Base-by-base conservation (phyloP, 2,888 invertebrate species). In the Mesorhabditis spiculigera region DNA sequence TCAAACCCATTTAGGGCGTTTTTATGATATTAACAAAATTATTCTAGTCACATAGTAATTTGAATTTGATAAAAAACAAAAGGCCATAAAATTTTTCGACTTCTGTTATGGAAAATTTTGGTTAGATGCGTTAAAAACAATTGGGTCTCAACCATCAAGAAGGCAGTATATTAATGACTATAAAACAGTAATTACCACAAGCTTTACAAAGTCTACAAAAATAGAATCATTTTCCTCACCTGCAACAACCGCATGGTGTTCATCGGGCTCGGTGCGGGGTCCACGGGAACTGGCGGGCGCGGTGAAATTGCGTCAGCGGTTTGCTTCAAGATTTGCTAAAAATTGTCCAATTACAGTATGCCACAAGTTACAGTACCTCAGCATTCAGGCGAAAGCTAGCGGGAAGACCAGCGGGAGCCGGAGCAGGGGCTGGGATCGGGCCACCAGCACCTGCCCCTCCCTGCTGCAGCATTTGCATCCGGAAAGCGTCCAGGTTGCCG, bases 211-310 rank as follows among this genome's bases (percentile, higher is more conserved):
- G 28, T 28, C 28, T 28, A 28, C 28, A 28, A 28, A 28, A 28
- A 28, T 28, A 28, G 28, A 28, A 28, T 28, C 28, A 28, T 28
- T 28, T 28, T 8, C 5, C 5, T 4, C 44, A 13, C 58, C 45
- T 41, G 16, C 65, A 8, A 62, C n/a, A 44, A 42, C 45, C 67
- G 41, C 13, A 67, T 66, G 45, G 71, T 63, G 6, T 74, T 71
- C 8, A 70, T 69, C 28, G 72, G 72, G 65, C 76, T 76, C 10
- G 82, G 82, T 45, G 81, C 81, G 13, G 82, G 82, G 67, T 82
- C 82, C 43, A 82, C 72, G 28, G 82, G 82, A 42, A 81, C 78
- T 43, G 79, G 71, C n/a, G 76, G 78, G 6, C 80, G 73, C n/a
- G 80, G 80, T 13, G 81, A 80, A 50, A 75, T 67, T 6, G 72